These are phyloP conservation scores for Diadromus collaris DNA, from an alignment of 2,888 invertebrate species.

Conservation along the genomic window DNA sequence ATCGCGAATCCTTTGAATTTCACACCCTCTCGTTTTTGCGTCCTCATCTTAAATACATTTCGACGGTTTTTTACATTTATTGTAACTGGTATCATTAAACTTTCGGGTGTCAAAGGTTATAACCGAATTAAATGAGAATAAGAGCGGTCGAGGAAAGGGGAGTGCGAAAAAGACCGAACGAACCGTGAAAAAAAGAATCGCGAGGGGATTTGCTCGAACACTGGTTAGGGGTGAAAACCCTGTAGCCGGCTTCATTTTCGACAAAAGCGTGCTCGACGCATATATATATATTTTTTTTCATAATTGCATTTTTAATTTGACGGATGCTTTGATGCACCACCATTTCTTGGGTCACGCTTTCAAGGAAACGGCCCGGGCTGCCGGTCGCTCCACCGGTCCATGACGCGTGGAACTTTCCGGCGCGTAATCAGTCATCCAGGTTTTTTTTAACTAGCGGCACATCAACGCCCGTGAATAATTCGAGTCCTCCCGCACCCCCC, in stretches of 20 bases:
- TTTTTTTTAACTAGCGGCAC: constrained; percentile 8
- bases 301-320: constrained; percentile 80
- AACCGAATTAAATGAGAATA: constrained; percentile 23
- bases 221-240: constrained; percentile 47
- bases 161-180: constrained; percentile 56
- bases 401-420: constrained; percentile 61
- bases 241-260: constrained; percentile 70
- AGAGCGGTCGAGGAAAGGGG: constrained; percentile 30
- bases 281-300: constrained; percentile 68
- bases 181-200: constrained; percentile 62
- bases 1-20: constrained; percentile 1
- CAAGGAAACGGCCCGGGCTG: constrained; percentile 42
- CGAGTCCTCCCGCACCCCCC: neutral
- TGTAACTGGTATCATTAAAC: constrained; percentile 65
- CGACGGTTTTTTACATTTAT: constrained; percentile 50
- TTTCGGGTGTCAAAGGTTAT: constrained; percentile 57
- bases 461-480: neutral
- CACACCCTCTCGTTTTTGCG: neutral
- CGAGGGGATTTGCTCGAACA: constrained; percentile 47
- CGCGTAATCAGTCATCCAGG: constrained; percentile 34
- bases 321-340: constrained; percentile 75
- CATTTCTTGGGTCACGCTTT: constrained; percentile 67
- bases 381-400: constrained; percentile 10
- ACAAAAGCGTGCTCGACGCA: constrained; percentile 74
- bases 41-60: constrained; percentile 36